phyloP scores from a whole-genome alignment of 2,888 invertebrate species.

The Philereme transversata region DNA sequence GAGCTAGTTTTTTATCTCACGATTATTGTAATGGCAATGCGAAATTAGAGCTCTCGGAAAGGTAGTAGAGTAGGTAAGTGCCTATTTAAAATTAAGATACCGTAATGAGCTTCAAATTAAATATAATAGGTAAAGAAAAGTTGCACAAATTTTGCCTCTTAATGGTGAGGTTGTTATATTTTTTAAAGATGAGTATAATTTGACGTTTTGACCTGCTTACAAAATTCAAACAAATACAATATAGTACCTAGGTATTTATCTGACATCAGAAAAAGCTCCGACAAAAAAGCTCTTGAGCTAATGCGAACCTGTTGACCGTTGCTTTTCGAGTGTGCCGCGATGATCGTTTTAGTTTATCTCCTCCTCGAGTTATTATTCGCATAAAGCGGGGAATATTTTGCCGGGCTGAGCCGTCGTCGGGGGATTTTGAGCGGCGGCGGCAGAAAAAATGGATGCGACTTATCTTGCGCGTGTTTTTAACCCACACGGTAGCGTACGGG shows the following conservation, averaged over 20 bases:
- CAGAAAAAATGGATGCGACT: slow-evolving; percentile 79
- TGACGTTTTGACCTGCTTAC: background rate
- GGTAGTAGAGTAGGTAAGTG: slow-evolving; percentile 3
- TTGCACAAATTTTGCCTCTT: background rate
- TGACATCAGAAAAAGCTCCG: slow-evolving; percentile 10
- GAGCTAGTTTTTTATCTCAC: slow-evolving; percentile 43
- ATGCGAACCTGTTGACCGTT: slow-evolving; percentile 26
- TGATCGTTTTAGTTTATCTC: slow-evolving; percentile 40
- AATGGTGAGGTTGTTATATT: too few species aligned
- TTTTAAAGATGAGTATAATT: too few species aligned
- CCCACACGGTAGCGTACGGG: slow-evolving; percentile 54
- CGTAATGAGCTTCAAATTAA: too few species aligned
- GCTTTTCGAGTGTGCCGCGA: slow-evolving; percentile 39
- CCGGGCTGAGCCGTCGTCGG: slow-evolving; percentile 63
- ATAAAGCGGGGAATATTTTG: slow-evolving; percentile 78
- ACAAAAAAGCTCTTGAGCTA: slow-evolving; percentile 11
- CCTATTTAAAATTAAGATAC: background rate
- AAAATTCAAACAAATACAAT: background rate
- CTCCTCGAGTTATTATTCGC: slow-evolving; percentile 67
- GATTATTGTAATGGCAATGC: slow-evolving; percentile 34
- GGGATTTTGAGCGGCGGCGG: slow-evolving; percentile 73
- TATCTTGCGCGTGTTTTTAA: slow-evolving; percentile 66
- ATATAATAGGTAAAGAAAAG: background rate
- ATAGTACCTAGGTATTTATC: background rate
- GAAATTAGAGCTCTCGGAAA: slow-evolving; percentile 25